Base-by-base conservation (phyloP, 2,888 invertebrate species). In the Hemaris fuciformis region DNA sequence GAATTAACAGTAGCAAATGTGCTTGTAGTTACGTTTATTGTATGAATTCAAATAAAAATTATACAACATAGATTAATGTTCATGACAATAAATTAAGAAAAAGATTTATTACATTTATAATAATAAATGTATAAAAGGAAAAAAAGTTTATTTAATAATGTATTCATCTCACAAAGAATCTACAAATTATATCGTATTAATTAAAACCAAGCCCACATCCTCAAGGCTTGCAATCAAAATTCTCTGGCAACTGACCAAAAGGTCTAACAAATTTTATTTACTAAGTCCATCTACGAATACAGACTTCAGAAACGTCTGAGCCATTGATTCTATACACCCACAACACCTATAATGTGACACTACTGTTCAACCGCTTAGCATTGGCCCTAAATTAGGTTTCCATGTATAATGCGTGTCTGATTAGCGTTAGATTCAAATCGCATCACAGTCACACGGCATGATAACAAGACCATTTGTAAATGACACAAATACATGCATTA, bases 341-440 rank as follows among this genome's bases (percentile, higher is more conserved):
- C 18, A 7, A 3, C 10, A 20, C 18, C 53, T 18, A 3, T 15
- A 31, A 20, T 18, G 23, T 27, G 31, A 31, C 18, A 15, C 60
- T 60, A 60, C 62, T 56, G 45, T 62, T 56, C 53, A 59, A 61
- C 53, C 61, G 63, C 61, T 66, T 66, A 64, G 61, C 66, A 66
- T 60, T 58, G 64, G 61, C 60, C 53, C 60, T 53, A 45, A 53
- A 53, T 53, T 53, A 53, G 31, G 31, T 53, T 53, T 53, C 53
- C 53, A 53, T 53, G 53, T 53, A 53, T 53, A 53, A 31, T 31
- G 53, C 38, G 38, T 31, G 18, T 18, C 27, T 53, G 27, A 53
- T 53, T 53, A 53, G 53, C 27, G 53, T 53, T 53, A 31, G 53
- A 53, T 53, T 53, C 53, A 31, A 18, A 53, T 53, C 53, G 53